Percentiles rank a stretch among this genome's conserved stretches.
These are phyloP conservation scores for Microhierax caerulescens DNA, from an alignment of 2,797 vertebrate genomes.

Conservation along the genomic window DNA sequence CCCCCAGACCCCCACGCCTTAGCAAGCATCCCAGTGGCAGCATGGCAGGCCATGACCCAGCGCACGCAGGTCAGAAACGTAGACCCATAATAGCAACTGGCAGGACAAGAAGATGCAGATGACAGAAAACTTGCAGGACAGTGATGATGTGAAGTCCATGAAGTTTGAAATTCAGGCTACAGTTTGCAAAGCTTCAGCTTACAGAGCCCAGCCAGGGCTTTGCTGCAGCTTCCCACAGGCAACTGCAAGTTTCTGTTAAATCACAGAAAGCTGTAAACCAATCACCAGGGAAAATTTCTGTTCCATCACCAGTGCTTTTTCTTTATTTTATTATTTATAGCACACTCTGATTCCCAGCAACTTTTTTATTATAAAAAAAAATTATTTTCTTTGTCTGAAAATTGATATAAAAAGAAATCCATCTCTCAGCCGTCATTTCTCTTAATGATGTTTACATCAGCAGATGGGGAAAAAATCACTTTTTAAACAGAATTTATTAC, in stretches of 20 bases:
- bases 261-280: slow-evolving; percentile 55
- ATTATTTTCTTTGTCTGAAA: slow-evolving; percentile 69
- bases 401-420: slow-evolving; percentile 70
- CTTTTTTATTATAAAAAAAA: slow-evolving; percentile 45
- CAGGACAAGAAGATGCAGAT: neutral
- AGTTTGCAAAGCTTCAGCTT: neutral
- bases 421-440: slow-evolving; percentile 70
- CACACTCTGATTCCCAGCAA: slow-evolving; percentile 54
- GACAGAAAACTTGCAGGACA: neutral
- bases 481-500: slow-evolving; percentile 82
- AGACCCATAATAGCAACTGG: accelerated
- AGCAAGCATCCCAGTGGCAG: accelerated
- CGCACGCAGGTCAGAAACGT: neutral
- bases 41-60: neutral
- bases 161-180: neutral
- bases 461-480: slow-evolving; percentile 74
- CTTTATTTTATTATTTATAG: slow-evolving; percentile 69
- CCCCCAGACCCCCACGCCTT: accelerated
- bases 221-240: slow-evolving; percentile 32
- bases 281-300: slow-evolving; percentile 57
- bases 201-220: neutral
- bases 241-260: slow-evolving; percentile 40
- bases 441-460: slow-evolving; percentile 79
- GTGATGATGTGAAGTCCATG: neutral
- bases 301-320: slow-evolving; percentile 51